Conservation (phyloP, 2,888 invertebrate genomes). For the Hypolimnas misippus region DNA sequence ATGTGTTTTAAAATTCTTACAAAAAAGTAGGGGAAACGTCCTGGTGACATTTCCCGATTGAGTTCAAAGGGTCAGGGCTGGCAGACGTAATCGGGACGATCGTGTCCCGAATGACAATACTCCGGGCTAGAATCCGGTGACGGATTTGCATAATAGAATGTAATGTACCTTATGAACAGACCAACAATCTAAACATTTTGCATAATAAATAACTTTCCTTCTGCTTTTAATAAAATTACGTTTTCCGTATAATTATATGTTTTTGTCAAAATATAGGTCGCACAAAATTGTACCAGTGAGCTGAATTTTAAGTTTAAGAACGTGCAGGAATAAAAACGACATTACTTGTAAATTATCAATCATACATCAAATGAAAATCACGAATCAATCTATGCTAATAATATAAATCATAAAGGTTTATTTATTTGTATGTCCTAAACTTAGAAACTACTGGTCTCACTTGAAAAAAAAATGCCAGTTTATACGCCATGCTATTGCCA, state of each 20-base stretch:
- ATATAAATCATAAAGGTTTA: no score
- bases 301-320: neutral
- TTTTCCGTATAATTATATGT: neutral
- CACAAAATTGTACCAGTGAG: neutral
- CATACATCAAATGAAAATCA: no score
- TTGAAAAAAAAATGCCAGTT: no score
- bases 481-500: no score
- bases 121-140: constrained; percentile 55
- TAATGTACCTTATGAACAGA: constrained; percentile 44
- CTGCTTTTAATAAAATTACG: neutral
- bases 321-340: neutral
- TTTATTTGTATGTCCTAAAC: no score
- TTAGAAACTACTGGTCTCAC: no score
- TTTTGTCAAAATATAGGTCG: neutral
- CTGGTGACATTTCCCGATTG: constrained; percentile 66
- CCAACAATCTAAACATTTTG: constrained; percentile 11
- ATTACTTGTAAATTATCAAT: neutral
- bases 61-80: constrained; percentile 81
- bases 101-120: constrained; percentile 74
- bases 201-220: constrained; percentile 11
- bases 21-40: constrained; percentile 43
- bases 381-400: neutral
- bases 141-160: constrained; percentile 63
- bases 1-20: constrained; percentile 33
- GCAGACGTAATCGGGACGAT: constrained; percentile 65